Conservation (phyloP, 2,888 invertebrate genomes). For the Pammene aurita region DNA sequence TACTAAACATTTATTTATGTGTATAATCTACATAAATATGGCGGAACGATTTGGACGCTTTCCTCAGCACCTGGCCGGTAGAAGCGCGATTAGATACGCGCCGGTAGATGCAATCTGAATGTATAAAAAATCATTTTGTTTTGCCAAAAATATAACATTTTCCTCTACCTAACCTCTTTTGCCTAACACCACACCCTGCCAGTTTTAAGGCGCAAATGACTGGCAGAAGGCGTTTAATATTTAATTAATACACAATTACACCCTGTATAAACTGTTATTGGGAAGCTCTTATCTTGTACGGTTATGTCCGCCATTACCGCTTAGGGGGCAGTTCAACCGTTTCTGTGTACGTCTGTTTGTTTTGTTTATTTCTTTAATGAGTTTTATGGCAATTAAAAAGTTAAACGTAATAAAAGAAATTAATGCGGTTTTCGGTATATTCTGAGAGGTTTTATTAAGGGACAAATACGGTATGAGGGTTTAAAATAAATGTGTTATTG, state of each 20-base stretch:
- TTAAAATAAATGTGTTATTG: not conserved
- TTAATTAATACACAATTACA: conserved; percentile 64
- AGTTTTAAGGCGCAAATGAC: conserved; percentile 42
- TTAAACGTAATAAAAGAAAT: not conserved
- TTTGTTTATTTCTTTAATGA: conserved; percentile 18
- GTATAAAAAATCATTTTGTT: too few species aligned
- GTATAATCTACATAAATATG: too few species aligned
- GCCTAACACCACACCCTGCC: conserved; percentile 4
- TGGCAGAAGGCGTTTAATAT: conserved; percentile 58
- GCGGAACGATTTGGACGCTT: too few species aligned
- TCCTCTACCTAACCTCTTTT: not conserved
- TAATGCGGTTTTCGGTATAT: too few species aligned
- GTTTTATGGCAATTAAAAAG: not conserved
- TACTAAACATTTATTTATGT: too few species aligned
- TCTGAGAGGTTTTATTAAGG: too few species aligned
- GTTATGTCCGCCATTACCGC: conserved; percentile 13
- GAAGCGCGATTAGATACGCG: too few species aligned
- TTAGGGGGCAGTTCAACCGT: conserved; percentile 1
- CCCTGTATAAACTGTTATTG: conserved; percentile 58
- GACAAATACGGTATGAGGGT: not conserved
- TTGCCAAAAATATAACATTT: not conserved
- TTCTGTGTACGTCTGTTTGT: conserved; percentile 1
- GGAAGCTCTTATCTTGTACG: conserved; percentile 48
- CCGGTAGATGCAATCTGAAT: too few species aligned
- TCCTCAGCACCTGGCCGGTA: too few species aligned